Base-by-base conservation (phyloP, 2,113 vertebrate genomes). In the Uria lomvia region DNA sequence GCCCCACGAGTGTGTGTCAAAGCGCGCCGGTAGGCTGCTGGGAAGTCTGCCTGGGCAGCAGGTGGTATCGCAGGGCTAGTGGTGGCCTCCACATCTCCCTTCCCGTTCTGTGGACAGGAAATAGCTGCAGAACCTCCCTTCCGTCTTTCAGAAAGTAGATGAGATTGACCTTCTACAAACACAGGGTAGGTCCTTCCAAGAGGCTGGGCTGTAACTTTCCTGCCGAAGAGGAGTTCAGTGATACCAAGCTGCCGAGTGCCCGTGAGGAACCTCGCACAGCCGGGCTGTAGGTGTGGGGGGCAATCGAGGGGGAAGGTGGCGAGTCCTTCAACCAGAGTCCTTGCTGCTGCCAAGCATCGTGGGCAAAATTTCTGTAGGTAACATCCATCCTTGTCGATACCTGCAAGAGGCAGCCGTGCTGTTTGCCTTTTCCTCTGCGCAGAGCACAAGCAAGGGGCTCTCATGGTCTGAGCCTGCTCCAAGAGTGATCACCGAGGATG, bases 191-290 rank as follows among this genome's bases (percentile, higher is more conserved):
- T n/a, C 52, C 19, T 12, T 29, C 36, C 12, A 3, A 40, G 66
- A 15, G 45, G 27, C 73, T 23, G 49, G 12, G 14, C 34, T 19
- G 18, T 4, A 6, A 15, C n/a, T 22, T 29, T 9, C 12, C 53
- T 8, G 49, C 34, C 10, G 2, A 11, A 3, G 20, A 15, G 56
- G 42, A 27, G 14, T 6, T 30, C 4, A 3, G 18, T 2, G 52
- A 2, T 7, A 11, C 0, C 29, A 38, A 26, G 34, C 22, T 29
- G 67, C 50, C 47, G 47, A 49, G 47, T 2, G 36, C 72, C 62
- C 0, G 2, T 7, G 47, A 10, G 52, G 19, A 42, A 22, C n/a
- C 36, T 12, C 1, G 6, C 5, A 1, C 32, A 6, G 47, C 38
- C 2, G 8, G 67, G 68, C 56, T 17, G 49, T 4, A 2, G n/a